phyloP scores from a whole-genome alignment of 2,113 vertebrate genomes.

The Carassius gibelio region DNA sequence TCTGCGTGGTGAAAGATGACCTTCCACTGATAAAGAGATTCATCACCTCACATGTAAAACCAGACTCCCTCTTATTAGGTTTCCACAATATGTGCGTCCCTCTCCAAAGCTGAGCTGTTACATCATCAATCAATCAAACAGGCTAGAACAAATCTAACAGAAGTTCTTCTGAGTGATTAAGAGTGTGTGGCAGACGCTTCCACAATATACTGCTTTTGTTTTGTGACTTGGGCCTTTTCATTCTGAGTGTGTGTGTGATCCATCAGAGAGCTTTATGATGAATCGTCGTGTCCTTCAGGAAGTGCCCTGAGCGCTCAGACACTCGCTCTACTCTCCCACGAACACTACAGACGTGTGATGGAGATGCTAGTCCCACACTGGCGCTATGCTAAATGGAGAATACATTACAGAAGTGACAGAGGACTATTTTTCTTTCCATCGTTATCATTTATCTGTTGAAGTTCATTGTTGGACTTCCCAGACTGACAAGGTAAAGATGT shows the following conservation, averaged over 20 bases:
- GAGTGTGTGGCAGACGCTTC: not conserved
- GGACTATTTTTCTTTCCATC: conserved; percentile 27
- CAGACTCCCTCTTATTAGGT: not conserved
- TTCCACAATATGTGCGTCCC: not conserved
- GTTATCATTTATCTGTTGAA: conserved; percentile 24
- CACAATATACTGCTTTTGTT: conserved; percentile 30
- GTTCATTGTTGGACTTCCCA: conserved; percentile 11
- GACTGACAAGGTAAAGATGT: conserved; percentile 23
- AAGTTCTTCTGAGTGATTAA: conserved; percentile 34
- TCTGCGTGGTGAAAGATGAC: conserved; percentile 14
- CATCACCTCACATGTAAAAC: conserved; percentile 21
- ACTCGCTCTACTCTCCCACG: conserved; percentile 35
- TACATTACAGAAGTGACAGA: conserved; percentile 37
- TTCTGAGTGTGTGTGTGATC: conserved; percentile 57
- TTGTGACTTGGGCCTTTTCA: conserved; percentile 50
- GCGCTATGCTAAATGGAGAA: conserved; percentile 33
- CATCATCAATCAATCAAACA: conserved; percentile 44
- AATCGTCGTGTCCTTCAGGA: conserved; percentile 49
- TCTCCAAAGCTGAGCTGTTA: not conserved
- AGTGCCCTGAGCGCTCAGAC: conserved; percentile 40
- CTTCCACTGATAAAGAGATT: conserved; percentile 27
- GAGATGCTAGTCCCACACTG: conserved; percentile 20
- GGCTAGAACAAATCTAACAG: not conserved
- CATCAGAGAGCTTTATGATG: conserved; percentile 52
- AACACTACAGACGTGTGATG: conserved; percentile 44